phyloP scores from a whole-genome alignment of 2,888 invertebrate species.

The Pogonocherus hispidulus region DNA sequence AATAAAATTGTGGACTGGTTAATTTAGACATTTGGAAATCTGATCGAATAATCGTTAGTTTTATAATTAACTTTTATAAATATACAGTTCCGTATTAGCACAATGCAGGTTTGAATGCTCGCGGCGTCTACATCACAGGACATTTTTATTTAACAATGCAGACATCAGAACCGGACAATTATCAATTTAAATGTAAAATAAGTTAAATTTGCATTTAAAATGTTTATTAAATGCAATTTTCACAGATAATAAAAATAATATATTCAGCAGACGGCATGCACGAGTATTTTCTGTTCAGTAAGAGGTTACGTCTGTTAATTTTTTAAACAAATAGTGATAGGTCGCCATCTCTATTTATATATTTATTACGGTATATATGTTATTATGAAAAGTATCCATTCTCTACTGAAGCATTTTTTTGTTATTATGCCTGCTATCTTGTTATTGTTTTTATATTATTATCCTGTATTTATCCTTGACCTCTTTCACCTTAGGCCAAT shows the following conservation, averaged over 20 bases:
- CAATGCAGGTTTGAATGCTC: neutral
- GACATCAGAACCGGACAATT: neutral
- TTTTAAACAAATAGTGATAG: neutral
- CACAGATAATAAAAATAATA: no score
- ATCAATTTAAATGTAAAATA: slow-evolving; percentile 3
- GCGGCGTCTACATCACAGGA: neutral
- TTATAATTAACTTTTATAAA: slow-evolving; percentile 5
- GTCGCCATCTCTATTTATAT: neutral
- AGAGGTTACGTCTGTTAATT: neutral
- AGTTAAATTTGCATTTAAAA: neutral
- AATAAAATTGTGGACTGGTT: neutral
- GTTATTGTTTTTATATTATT: no score
- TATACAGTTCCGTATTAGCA: neutral
- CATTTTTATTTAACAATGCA: neutral
- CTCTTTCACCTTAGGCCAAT: no score
- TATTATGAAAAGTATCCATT: no score
- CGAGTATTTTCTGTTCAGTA: no score
- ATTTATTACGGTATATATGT: neutral
- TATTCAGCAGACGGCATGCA: no score
- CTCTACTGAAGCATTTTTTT: no score
- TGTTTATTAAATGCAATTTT: neutral
- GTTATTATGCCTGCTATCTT: no score
- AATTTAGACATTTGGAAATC: neutral
- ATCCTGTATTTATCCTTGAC: no score
- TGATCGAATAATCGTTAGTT: slow-evolving; percentile 8